These are phyloP conservation scores for Fukomys damarensis DNA, from an alignment of 2,113 vertebrate genomes.

Conservation along the genomic window DNA sequence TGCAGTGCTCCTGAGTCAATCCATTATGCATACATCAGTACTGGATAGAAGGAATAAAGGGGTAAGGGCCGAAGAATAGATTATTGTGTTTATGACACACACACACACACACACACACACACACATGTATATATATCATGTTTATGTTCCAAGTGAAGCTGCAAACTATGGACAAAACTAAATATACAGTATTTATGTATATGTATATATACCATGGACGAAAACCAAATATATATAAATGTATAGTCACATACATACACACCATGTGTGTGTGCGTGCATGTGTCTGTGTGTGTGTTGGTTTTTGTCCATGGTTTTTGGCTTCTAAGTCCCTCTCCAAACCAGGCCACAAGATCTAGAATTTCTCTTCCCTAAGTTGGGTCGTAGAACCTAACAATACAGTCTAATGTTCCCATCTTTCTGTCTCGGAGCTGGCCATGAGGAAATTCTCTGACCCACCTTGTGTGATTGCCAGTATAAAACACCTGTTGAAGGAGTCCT, in stretches of 20 bases:
- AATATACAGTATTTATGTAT: not conserved
- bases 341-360: not conserved
- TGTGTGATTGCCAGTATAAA: not conserved
- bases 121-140: not conserved
- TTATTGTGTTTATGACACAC: not conserved
- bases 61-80: not conserved
- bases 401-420: not conserved
- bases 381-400: not conserved
- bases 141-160: too few species aligned
- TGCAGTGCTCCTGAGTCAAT: not conserved
- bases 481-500: too few species aligned
- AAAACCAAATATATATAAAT: not conserved
- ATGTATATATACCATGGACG: not conserved
- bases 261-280: not conserved
- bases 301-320: not conserved
- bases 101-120: too few species aligned
- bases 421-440: not conserved
- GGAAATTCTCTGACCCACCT: not conserved
- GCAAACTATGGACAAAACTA: not conserved
- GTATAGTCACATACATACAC: too few species aligned
- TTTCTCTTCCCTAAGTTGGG: not conserved
- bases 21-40: rapidly evolving
- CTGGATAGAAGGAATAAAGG: not conserved
- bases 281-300: not conserved
- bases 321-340: not conserved